phyloP scores from a whole-genome alignment of 2,888 invertebrate species.

The Griposia aprilina region DNA sequence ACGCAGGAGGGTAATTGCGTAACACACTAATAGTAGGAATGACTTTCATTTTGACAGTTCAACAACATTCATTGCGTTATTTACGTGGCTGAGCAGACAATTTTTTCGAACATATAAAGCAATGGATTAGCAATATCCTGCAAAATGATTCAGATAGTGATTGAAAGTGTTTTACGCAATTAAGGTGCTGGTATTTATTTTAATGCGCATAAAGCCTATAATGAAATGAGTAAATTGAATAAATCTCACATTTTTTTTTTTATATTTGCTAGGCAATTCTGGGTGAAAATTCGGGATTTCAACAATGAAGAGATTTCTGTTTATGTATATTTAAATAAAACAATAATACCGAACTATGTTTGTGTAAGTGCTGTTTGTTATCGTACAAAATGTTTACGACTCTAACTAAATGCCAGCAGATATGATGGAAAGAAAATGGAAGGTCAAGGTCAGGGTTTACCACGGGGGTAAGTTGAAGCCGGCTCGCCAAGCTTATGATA shows the following conservation, averaged over 20 bases:
- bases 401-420: constrained; percentile 38
- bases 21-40: no score
- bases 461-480: constrained; percentile 26
- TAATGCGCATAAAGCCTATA: background rate
- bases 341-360: constrained; percentile 13
- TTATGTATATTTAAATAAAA: constrained; percentile 11
- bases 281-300: constrained; percentile 38
- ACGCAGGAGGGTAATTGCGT: background rate
- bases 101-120: no score
- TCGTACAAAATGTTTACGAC: constrained; percentile 43
- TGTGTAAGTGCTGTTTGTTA: constrained; percentile 22
- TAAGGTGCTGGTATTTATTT: background rate
- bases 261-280: constrained; percentile 44
- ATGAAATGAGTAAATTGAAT: constrained; percentile 9
- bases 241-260: constrained; percentile 23
- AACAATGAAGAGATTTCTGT: constrained; percentile 12
- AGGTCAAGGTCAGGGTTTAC: constrained; percentile 43
- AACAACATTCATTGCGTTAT: no score
- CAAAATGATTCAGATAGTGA: no score
- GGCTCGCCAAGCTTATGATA: constrained; percentile 16
- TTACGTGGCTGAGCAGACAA: no score
- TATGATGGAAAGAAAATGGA: constrained; percentile 28
- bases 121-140: no score
- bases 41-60: no score
- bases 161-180: no score